These are phyloP conservation scores for Ia io DNA, from an alignment of 2,113 vertebrate species.

Conservation along the genomic window DNA sequence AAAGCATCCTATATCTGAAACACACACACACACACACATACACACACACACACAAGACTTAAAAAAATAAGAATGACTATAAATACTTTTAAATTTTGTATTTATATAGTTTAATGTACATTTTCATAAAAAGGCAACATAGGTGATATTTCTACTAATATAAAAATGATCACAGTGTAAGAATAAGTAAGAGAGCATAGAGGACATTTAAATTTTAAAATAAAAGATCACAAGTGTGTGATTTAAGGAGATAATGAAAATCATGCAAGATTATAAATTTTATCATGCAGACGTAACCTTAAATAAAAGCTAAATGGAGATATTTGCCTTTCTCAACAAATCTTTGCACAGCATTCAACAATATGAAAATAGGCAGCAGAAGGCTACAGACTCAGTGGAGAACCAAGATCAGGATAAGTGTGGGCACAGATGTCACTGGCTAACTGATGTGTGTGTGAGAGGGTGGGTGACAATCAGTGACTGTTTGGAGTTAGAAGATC, in stretches of 20 bases:
- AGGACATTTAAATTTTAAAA: background rate
- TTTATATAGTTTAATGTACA: background rate
- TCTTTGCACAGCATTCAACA: background rate
- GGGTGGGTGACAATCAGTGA: background rate
- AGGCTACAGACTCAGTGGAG: background rate
- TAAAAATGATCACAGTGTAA: background rate
- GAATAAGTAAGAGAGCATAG: background rate
- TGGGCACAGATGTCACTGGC: background rate
- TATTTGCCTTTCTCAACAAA: background rate
- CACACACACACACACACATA: too few species aligned
- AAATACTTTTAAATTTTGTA: background rate
- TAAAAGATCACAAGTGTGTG: background rate
- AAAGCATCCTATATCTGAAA: background rate
- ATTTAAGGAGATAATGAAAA: background rate
- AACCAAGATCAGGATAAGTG: background rate
- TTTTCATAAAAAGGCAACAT: background rate
- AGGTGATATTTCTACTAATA: background rate
- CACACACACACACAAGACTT: background rate
- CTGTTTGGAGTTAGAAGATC: background rate
- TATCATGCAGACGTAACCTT: background rate
- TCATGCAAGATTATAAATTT: background rate
- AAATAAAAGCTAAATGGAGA: background rate
- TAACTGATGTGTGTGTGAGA: background rate
- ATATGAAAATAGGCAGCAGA: background rate
- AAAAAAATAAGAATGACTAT: background rate